These are phyloP conservation scores for Caenorhabditis sp. DNA, from an alignment of 2,888 invertebrate species.

Conservation along the genomic window DNA sequence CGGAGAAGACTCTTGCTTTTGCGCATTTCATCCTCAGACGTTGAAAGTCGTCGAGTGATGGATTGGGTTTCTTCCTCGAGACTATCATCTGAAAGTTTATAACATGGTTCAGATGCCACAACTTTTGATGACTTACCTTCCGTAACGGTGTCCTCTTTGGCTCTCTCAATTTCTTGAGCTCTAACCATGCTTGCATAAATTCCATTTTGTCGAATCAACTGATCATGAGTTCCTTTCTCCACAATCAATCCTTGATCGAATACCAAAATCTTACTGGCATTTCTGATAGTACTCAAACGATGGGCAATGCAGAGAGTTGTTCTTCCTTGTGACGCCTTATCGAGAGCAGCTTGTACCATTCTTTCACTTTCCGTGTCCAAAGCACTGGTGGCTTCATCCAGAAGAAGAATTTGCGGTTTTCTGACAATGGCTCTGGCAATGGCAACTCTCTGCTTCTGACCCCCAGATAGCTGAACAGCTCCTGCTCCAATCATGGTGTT, in stretches of 20 bases:
- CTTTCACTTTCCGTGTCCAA: slow-evolving; percentile 87
- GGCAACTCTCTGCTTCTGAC: slow-evolving; percentile 71
- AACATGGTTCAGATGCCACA: too few relatives aligned
- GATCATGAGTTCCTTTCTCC: slow-evolving; percentile 56
- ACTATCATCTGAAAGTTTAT: slow-evolving; percentile 31
- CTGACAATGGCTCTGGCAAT: slow-evolving; percentile 73
- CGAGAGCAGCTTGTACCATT: slow-evolving; percentile 89
- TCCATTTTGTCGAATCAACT: slow-evolving; percentile 39
- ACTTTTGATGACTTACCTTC: slow-evolving; percentile 41
- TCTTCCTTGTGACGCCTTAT: slow-evolving; percentile 84
- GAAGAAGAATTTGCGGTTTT: slow-evolving; percentile 82
- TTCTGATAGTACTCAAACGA: slow-evolving; percentile 85
- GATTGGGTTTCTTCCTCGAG: slow-evolving; percentile 2
- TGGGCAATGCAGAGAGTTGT: slow-evolving; percentile 84
- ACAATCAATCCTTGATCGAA: slow-evolving; percentile 84
- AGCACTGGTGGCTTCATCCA: slow-evolving; percentile 84
- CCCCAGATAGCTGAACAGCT: slow-evolving; percentile 70
- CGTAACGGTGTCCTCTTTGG: slow-evolving; percentile 64
- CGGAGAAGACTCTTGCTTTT: slow-evolving; percentile 46
- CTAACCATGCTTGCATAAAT: slow-evolving; percentile 87
- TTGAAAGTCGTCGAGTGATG: slow-evolving; percentile 10
- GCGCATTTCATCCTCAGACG: slow-evolving; percentile 41
- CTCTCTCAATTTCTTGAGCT: slow-evolving; percentile 77
- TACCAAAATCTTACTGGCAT: slow-evolving; percentile 84
- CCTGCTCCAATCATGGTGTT: slow-evolving; percentile 68